phyloP scores from a whole-genome alignment of 1,140 invertebrate genomes.

The Papilio helenus region DNA sequence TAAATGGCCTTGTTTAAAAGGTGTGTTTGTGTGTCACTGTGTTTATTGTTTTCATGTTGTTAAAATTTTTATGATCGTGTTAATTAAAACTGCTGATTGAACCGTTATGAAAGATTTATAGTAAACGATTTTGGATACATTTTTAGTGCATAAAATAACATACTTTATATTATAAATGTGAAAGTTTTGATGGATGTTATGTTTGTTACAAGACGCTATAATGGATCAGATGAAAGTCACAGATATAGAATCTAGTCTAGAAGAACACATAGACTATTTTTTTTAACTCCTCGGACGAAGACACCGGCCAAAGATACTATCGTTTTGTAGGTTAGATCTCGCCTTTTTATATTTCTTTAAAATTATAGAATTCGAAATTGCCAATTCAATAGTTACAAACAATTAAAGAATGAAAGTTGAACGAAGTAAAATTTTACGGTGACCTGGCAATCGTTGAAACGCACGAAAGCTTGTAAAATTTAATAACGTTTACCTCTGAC shows the following conservation, averaged over 20 bases:
- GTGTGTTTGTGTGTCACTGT: slow-evolving; percentile 7
- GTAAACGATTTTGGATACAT: background rate
- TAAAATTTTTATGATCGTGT: background rate
- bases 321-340: background rate
- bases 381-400: background rate
- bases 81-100: slow-evolving; percentile 1
- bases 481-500: background rate
- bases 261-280: no score
- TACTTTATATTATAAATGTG: no score
- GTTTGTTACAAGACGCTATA: no score
- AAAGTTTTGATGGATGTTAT: no score
- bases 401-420: background rate
- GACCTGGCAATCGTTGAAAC: background rate
- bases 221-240: no score
- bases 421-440: slow-evolving; percentile 11
- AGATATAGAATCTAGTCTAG: no score
- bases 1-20: slow-evolving; percentile 3
- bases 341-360: background rate
- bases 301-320: background rate
- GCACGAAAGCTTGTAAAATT: slow-evolving; percentile 18
- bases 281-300: no score
- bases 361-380: background rate
- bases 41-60: background rate
- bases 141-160: no score
- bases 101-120: background rate